Evolutionary conservation across 2,797 vertebrate genomes (phyloP).

Genomic region (Pangasius macronema): DNA sequence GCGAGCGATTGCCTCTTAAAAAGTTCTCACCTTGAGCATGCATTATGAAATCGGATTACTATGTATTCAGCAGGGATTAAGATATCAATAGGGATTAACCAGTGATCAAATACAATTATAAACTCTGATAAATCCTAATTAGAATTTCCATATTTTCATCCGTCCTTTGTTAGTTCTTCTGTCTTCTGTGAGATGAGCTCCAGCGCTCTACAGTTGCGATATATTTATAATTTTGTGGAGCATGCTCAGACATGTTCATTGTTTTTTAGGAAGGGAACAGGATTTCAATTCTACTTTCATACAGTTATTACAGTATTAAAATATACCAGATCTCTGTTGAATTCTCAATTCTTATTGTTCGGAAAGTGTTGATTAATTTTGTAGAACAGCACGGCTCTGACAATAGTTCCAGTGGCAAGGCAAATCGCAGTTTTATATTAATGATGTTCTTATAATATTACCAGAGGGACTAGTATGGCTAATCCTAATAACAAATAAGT

Average conservation of each 20-base stretch:
- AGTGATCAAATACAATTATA: constrained; percentile 36
- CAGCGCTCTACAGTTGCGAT: not conserved
- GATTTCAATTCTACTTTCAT: constrained; percentile 33
- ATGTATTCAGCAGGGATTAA: constrained; percentile 32
- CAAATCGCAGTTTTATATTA: not conserved
- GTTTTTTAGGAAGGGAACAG: not conserved
- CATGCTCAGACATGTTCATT: constrained; percentile 5
- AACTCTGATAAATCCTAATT: constrained; percentile 27
- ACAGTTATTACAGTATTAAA: constrained; percentile 17
- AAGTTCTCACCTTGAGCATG: constrained; percentile 17
- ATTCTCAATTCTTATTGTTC: not conserved
- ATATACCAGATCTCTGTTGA: not conserved
- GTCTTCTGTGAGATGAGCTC: not conserved
- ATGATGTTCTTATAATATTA: not conserved
- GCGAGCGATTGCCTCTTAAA: not conserved
- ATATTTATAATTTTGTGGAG: not conserved
- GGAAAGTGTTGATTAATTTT: constrained; percentile 12
- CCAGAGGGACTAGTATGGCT: not conserved
- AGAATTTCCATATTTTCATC: constrained; percentile 27
- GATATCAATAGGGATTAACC: constrained; percentile 43
- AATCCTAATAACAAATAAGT: not conserved
- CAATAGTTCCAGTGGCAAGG: not conserved
- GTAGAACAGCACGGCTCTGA: not conserved
- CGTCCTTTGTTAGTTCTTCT: not conserved
- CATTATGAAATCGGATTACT: constrained; percentile 41